Conservation (phyloP, 2,113 vertebrate species). For the Aythya baeri region DNA sequence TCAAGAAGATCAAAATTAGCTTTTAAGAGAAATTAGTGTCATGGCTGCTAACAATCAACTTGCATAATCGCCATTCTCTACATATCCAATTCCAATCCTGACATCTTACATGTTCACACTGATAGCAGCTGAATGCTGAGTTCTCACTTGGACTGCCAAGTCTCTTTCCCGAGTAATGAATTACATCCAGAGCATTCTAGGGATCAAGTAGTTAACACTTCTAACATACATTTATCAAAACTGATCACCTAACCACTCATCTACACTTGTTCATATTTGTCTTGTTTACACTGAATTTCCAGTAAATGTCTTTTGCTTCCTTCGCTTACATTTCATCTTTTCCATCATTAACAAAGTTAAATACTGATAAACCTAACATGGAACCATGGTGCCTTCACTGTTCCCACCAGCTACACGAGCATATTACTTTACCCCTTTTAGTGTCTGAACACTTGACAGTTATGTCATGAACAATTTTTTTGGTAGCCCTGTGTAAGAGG, state of each 20-base stretch:
- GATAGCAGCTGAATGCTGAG: not conserved
- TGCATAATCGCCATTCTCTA: not conserved
- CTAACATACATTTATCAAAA: not conserved
- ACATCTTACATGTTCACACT: not conserved
- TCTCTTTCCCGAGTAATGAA: not conserved
- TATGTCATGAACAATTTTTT: not conserved
- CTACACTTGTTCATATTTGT: not conserved
- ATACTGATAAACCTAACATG: rapidly evolving
- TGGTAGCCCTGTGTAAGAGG: not conserved
- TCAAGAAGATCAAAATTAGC: not conserved
- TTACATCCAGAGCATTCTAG: not conserved
- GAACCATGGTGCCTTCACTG: not conserved
- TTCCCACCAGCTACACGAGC: not conserved
- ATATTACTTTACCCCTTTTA: not conserved
- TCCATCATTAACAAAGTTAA: not conserved
- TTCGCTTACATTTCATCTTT: not conserved
- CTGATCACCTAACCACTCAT: not conserved
- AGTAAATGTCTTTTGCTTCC: not conserved
- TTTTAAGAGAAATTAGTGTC: not conserved
- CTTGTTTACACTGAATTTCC: not conserved
- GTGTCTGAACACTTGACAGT: not conserved
- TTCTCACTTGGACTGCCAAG: not conserved
- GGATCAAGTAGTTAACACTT: not conserved
- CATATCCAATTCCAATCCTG: not conserved
- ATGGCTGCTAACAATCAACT: not conserved